Evolutionary conservation across 2,113 vertebrate species (phyloP).

Genomic region (Callocephalon fimbriatum): DNA sequence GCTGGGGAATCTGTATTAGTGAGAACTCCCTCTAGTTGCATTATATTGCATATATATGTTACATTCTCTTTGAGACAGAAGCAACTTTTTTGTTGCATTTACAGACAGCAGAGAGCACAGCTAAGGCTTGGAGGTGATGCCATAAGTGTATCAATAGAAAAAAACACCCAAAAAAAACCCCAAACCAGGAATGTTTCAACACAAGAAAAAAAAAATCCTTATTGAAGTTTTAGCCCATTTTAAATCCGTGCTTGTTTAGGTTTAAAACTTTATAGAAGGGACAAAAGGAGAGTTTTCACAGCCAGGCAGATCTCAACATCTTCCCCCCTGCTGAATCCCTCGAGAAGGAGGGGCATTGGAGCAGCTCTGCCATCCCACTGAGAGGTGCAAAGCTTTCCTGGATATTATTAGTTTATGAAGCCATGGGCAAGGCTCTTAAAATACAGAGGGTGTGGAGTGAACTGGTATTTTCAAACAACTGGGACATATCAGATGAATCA

Average conservation of each 20-base stretch:
- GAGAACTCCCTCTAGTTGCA: conserved; percentile 1
- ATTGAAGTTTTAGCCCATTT: not conserved
- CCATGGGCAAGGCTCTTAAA: not conserved
- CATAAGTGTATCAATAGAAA: not conserved
- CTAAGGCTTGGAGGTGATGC: not conserved
- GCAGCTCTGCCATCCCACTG: not conserved
- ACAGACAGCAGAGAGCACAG: not conserved
- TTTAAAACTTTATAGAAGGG: not conserved
- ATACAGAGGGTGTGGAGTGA: not conserved
- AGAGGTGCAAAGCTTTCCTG: not conserved
- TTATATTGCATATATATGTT: not conserved
- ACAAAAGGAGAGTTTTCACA: not conserved
- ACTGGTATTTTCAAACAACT: not conserved
- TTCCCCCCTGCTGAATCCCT: not conserved
- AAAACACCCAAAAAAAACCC: not conserved
- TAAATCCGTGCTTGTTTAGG: not conserved
- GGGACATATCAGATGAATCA: not conserved
- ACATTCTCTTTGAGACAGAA: not conserved
- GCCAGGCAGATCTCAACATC: not conserved
- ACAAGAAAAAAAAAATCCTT: not conserved
- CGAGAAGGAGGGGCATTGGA: not conserved
- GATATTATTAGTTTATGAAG: not conserved
- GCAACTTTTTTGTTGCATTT: conserved; percentile 12
- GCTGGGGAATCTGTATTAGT: not conserved
- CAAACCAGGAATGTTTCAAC: not conserved